phyloP scores from a whole-genome alignment of 2,797 vertebrate species.

The Fringilla coelebs region DNA sequence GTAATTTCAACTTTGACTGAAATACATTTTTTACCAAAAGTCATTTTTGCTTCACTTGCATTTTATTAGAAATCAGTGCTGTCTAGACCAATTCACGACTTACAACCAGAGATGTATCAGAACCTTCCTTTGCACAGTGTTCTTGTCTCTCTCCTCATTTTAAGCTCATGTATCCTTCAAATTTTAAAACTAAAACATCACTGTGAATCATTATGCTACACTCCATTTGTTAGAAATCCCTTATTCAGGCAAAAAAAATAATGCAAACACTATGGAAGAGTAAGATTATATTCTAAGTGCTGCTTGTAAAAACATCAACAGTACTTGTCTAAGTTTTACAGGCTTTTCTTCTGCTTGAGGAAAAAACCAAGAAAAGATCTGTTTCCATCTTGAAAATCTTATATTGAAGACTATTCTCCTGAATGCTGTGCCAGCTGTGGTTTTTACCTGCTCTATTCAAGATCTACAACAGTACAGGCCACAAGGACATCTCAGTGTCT shows the following conservation, averaged over 20 bases:
- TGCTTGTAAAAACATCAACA: background rate
- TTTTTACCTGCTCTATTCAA: background rate
- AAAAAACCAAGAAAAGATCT: background rate
- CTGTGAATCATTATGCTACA: background rate
- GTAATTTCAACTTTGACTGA: background rate
- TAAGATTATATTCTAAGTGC: background rate
- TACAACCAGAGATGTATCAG: background rate
- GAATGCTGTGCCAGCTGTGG: background rate
- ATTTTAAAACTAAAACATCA: background rate
- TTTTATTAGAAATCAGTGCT: background rate
- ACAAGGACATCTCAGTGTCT: background rate
- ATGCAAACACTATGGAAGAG: background rate
- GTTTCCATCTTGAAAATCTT: background rate
- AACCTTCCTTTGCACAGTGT: background rate
- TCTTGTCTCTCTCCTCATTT: background rate
- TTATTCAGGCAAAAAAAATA: background rate
- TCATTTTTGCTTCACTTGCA: background rate
- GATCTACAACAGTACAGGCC: background rate
- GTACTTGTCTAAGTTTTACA: background rate
- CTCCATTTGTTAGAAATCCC: background rate
- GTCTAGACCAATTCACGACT: background rate
- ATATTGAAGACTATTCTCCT: background rate
- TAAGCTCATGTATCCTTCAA: background rate
- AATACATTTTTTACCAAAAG: background rate
- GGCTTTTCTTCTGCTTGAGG: background rate